phyloP scores from a whole-genome alignment of 2,797 vertebrate species.

The Mormyrops attenuatus region DNA sequence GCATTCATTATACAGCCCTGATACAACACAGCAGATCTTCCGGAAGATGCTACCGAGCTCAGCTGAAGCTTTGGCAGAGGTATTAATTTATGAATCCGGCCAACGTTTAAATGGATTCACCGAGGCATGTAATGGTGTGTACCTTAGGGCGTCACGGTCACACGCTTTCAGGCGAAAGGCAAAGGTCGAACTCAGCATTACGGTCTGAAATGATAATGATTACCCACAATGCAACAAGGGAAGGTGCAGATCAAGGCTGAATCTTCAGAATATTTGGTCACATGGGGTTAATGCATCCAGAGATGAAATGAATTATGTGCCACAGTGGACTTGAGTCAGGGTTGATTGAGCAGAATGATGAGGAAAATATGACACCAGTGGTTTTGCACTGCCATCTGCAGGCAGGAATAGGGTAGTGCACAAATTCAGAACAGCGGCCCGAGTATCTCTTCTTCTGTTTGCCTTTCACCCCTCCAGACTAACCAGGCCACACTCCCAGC shows the following conservation, averaged over 20 bases:
- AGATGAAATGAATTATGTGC: neutral
- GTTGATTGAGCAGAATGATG: neutral
- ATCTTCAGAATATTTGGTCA: neutral
- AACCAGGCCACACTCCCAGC: neutral
- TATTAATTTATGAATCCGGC: neutral
- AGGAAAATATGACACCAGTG: neutral
- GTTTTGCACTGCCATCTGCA: neutral
- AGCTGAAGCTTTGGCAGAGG: neutral
- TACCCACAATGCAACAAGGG: slow-evolving; percentile 1
- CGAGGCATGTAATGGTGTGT: neutral
- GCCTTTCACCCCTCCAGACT: neutral
- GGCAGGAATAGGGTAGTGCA: neutral
- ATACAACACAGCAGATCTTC: neutral
- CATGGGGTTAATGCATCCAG: neutral
- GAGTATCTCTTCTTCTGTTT: neutral
- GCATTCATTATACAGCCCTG: neutral
- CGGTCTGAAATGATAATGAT: neutral
- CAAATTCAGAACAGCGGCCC: neutral
- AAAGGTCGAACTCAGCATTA: slow-evolving; percentile 1
- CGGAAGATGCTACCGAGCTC: neutral
- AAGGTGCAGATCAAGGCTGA: neutral
- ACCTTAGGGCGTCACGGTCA: neutral
- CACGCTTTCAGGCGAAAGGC: neutral
- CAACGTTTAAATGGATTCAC: neutral
- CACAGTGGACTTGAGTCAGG: neutral